A percentile compares a stretch with the other conserved stretches of the same genome.
Evolutionary conservation across 2,888 invertebrate species (phyloP).

Genomic region (Synanthedon formicaeformis): DNA sequence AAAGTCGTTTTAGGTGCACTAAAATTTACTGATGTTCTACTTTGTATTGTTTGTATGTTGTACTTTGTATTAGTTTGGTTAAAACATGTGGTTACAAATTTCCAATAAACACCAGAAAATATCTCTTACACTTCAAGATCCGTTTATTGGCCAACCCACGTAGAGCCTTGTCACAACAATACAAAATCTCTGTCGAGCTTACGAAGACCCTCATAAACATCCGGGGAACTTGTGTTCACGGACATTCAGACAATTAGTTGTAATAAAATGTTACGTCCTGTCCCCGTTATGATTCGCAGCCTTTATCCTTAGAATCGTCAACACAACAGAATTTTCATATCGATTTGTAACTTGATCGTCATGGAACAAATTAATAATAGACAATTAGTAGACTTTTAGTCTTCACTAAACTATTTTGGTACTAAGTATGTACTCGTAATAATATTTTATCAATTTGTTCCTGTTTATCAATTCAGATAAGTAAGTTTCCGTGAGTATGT

Average conservation of each 20-base stretch:
- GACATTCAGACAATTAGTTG: slow-evolving; percentile 22
- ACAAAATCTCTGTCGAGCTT: slow-evolving; percentile 34
- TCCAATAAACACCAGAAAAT: slow-evolving; percentile 32
- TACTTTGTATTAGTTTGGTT: no score
- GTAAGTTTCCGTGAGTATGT: slow-evolving; percentile 40
- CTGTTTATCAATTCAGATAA: slow-evolving; percentile 61
- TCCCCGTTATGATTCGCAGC: slow-evolving; percentile 8
- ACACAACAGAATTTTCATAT: no score
- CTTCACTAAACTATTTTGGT: no score
- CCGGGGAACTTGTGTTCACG: slow-evolving; percentile 22
- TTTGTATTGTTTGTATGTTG: no score
- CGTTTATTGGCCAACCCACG: slow-evolving; percentile 53
- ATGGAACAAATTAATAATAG: background rate
- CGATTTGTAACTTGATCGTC: no score
- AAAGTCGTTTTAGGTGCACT: no score
- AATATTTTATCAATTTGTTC: slow-evolving; percentile 57
- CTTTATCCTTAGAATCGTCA: background rate
- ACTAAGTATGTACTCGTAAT: no score
- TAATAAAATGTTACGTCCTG: slow-evolving; percentile 15
- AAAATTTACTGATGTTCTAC: no score
- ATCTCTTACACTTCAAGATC: slow-evolving; percentile 48
- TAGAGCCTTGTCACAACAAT: slow-evolving; percentile 24
- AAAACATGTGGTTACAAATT: no score
- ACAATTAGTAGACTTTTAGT: slow-evolving; percentile 2
- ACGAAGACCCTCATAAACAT: slow-evolving; percentile 39